Base-by-base conservation (phyloP, 2,797 vertebrate genomes). In the Darevskia nairensis region DNA sequence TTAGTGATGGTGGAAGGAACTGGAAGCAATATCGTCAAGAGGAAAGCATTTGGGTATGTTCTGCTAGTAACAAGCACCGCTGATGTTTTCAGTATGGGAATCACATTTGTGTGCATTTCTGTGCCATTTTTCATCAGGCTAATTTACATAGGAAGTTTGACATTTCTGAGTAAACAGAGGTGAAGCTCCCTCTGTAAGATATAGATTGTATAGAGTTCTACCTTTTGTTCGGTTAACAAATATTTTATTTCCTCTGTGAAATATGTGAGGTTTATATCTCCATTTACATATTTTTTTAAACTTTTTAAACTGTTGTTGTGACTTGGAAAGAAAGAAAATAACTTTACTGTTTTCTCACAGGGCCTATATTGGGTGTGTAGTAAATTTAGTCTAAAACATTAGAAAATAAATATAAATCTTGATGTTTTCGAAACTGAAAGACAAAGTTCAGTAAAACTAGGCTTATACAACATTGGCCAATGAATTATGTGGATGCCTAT, bases 11-110 rank as follows among this genome's bases (percentile, higher is more conserved):
- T 5, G 98, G 97, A 35, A 96, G 95, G 87, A 98, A 98, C 92
- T 98, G 98, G 98, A 98, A 97, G 46, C 97, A 97, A 1, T 98
- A 98, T 90, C 95, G 95, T 21, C 98, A 98, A 86, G 98, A 98
- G 79, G 98, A 98, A 96, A 98, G 96, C 94, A 97, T 97, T 92
- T 96, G 96, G 98, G 97, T 98, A 97, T 84, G 97, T 96, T 91
- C 75, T 89, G 90, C 90, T 84, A 83, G 27, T 75, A 83, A 61
- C 50, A 27, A 86, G 59, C 50, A 9, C 55, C 10, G 10, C 5
- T 84, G 3, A 19, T 29, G 25, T 66, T 89, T 71, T 84, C 9
- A 59, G 23, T 59, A 8, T 17, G 72, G 11, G 10, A 80, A 7
- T 66, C 66, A 41, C 0, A 50, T 17, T 46, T 25, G 5, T 78